Conservation (phyloP, 2,113 vertebrate genomes). For the Ornithorhynchus anatinus region DNA sequence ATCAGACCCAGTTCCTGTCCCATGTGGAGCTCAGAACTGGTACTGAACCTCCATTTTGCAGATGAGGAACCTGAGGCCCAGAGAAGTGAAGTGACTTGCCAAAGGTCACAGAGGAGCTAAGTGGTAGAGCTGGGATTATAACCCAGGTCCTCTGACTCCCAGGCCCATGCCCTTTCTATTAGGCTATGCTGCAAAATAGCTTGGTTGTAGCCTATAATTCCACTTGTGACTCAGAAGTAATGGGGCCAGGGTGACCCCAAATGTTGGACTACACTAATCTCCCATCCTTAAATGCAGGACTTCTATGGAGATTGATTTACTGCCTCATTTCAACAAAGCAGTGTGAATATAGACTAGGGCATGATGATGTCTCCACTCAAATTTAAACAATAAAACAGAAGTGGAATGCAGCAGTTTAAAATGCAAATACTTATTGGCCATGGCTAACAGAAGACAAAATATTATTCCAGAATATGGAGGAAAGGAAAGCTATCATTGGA, state of each 20-base stretch:
- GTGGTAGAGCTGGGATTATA: no score
- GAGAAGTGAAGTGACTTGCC: no score
- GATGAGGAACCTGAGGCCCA: no score
- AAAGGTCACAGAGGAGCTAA: no score
- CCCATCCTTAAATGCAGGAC: neutral
- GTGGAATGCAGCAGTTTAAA: constrained; percentile 24
- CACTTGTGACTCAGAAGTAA: neutral
- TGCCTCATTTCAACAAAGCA: constrained; percentile 13
- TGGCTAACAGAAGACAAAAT: constrained; percentile 37
- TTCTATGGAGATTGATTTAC: constrained; percentile 10
- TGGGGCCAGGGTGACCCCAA: neutral
- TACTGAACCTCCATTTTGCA: no score
- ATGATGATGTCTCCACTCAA: constrained; percentile 12
- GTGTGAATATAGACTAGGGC: constrained; percentile 10
- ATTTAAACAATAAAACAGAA: constrained; percentile 47
- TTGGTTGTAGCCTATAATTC: no score
- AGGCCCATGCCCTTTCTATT: no score
- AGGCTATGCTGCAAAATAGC: no score
- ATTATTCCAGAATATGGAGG: constrained; percentile 36
- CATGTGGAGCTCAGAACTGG: no score
- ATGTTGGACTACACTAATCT: neutral
- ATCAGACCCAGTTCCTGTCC: no score
- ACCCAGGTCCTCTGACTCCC: no score
- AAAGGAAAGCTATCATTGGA: constrained; percentile 17
- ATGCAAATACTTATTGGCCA: constrained; percentile 41